A percentile compares a stretch with the other conserved stretches of the same genome.
phyloP scores from a whole-genome alignment of 2,113 vertebrate species.

The Trochalopteron elliotii region DNA sequence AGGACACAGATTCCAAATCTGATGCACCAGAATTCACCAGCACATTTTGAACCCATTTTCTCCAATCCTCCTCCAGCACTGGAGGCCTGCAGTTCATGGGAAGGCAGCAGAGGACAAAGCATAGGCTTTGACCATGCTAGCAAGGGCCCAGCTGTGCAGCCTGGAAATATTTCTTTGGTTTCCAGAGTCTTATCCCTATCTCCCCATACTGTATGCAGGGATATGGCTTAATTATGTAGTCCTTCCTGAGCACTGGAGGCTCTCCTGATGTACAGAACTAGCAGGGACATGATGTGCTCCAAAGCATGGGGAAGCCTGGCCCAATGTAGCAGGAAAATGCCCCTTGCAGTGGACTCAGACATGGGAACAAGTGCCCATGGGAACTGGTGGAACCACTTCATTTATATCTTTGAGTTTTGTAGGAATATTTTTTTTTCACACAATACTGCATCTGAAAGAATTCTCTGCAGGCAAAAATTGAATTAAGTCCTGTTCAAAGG shows the following conservation, averaged over 20 bases:
- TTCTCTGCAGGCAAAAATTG: not conserved
- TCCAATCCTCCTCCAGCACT: not conserved
- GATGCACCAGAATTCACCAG: not conserved
- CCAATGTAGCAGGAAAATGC: not conserved
- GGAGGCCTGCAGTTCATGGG: not conserved
- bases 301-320: not conserved
- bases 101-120: not conserved
- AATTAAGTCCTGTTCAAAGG: not conserved
- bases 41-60: not conserved
- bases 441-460: not conserved
- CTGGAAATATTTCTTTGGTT: not conserved
- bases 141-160: not conserved
- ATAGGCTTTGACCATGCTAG: not conserved
- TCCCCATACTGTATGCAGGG: not conserved
- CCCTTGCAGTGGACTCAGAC: not conserved
- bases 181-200: not conserved
- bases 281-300: fast-evolving
- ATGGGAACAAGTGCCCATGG: not conserved
- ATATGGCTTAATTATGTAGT: not conserved
- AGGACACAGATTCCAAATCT: not conserved
- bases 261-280: not conserved
- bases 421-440: not conserved
- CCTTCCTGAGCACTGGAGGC: not conserved
- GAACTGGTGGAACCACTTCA: not conserved
- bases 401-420: not conserved